A percentile compares a stretch with the other conserved stretches of the same genome.
Conservation (phyloP, 2,888 invertebrate genomes). For the Clistopyga incitator region DNA sequence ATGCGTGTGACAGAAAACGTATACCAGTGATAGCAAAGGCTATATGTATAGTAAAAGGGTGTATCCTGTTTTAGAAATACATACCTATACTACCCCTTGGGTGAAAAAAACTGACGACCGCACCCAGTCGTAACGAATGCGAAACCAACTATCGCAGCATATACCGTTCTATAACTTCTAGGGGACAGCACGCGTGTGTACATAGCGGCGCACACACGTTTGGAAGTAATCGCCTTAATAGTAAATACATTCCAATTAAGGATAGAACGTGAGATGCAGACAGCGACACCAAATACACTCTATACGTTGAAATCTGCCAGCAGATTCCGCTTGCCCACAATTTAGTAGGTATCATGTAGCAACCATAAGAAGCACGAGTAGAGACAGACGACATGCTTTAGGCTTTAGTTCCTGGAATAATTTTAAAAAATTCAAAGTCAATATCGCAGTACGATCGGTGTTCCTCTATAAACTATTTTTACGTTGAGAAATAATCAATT, state of each 20-base stretch:
- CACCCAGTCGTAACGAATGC: conserved; percentile 61
- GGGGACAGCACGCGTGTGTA: conserved; percentile 18
- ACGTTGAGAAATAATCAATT: no score
- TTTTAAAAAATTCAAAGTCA: no score
- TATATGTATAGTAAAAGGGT: conserved; percentile 42
- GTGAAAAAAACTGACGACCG: conserved; percentile 60
- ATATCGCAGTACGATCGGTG: no score
- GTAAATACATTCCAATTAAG: conserved; percentile 75
- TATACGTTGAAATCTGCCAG: conserved; percentile 3
- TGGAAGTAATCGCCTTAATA: conserved; percentile 58
- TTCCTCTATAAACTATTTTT: no score
- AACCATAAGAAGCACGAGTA: neutral
- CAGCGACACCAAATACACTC: conserved; percentile 58
- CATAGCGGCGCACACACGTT: conserved; percentile 15
- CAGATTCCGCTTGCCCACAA: neutral
- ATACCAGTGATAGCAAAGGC: conserved; percentile 7
- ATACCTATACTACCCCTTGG: conserved; percentile 33
- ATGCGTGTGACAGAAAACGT: neutral
- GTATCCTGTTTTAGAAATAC: conserved; percentile 39
- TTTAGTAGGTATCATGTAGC: neutral
- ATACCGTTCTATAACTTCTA: conserved; percentile 3
- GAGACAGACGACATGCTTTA: neutral
- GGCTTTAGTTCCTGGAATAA: no score
- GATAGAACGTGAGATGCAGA: conserved; percentile 65
- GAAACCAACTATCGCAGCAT: conserved; percentile 50